Conservation (phyloP, 37 sponge, comb jelly and placozoan genomes). For the Agelas oroides region DNA sequence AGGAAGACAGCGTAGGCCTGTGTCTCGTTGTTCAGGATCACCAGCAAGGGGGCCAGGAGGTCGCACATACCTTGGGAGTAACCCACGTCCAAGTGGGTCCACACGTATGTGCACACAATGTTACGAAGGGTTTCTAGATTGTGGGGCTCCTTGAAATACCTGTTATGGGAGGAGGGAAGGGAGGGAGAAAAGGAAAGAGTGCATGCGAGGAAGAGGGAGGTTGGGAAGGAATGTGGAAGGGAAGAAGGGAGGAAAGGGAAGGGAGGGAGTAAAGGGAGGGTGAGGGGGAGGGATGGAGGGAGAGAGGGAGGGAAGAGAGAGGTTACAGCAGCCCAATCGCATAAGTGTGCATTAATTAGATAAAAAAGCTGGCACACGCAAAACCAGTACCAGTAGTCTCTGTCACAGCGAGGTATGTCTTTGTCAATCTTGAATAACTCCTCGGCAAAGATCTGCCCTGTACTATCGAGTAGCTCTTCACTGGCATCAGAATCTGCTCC, state of each 20-base stretch:
- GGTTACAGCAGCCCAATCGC: too few relatives aligned
- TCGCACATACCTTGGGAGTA: slow-evolving; percentile 97
- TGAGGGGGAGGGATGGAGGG: not conserved
- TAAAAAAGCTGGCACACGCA: not conserved
- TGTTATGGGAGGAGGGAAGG: not conserved
- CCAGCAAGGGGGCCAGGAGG: slow-evolving; percentile 93
- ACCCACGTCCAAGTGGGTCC: slow-evolving; percentile 74
- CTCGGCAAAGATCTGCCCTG: slow-evolving; percentile 23
- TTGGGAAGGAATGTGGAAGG: too few relatives aligned
- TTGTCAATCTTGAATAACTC: slow-evolving; percentile 91
- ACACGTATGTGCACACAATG: slow-evolving; percentile 81
- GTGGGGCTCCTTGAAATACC: slow-evolving; percentile 52
- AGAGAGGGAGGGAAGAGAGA: too few relatives aligned
- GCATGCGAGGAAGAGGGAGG: not conserved
- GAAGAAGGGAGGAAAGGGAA: too few relatives aligned
- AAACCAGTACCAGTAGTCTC: slow-evolving; percentile 75
- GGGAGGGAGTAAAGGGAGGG: too few relatives aligned
- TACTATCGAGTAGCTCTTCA: slow-evolving; percentile 23
- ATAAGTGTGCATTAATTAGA: not conserved
- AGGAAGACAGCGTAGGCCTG: slow-evolving; percentile 72
- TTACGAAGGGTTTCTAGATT: slow-evolving; percentile 77
- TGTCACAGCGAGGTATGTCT: slow-evolving; percentile 93
- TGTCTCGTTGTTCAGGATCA: slow-evolving; percentile 79
- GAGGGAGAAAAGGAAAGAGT: not conserved
- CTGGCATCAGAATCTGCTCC: not conserved